A percentile compares a stretch with the other conserved stretches of the same genome.
Conservation (phyloP, 1,140 invertebrate species). For the Oryctes rhinoceros region DNA sequence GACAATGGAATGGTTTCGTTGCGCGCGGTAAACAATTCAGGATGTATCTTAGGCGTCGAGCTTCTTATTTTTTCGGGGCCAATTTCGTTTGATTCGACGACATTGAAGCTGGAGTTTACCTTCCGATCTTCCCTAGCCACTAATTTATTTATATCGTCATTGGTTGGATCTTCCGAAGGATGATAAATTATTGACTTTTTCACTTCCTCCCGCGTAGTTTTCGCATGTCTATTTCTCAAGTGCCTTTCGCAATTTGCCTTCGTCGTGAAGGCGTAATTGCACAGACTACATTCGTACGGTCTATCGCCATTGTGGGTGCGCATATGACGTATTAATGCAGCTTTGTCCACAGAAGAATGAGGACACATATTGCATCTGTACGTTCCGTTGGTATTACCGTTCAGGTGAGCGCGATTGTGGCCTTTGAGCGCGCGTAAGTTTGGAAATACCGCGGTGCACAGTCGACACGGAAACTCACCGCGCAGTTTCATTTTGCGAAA, state of each 20-base stretch:
- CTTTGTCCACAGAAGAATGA: constrained; percentile 89
- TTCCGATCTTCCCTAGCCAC: constrained; percentile 64
- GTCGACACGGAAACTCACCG: constrained; percentile 87
- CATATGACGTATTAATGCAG: constrained; percentile 88
- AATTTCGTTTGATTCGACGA: constrained; percentile 49
- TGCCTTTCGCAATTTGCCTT: constrained; percentile 92
- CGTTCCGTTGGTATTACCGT: constrained; percentile 72
- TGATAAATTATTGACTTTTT: constrained; percentile 87
- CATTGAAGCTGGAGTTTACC: constrained; percentile 54
- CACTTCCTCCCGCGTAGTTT: constrained; percentile 84
- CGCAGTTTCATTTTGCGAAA: constrained; percentile 86
- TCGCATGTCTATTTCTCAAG: constrained; percentile 88
- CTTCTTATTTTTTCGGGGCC: constrained; percentile 53
- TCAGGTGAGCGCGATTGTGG: constrained; percentile 83
- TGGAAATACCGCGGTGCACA: constrained; percentile 84
- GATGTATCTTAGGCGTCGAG: constrained; percentile 51
- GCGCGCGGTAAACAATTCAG: neutral
- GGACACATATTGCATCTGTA: constrained; percentile 94
- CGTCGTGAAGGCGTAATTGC: constrained; percentile 95
- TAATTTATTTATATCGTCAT: constrained; percentile 71
- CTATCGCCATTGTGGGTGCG: constrained; percentile 93
- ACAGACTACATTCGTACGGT: constrained; percentile 92
- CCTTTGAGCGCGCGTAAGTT: constrained; percentile 90
- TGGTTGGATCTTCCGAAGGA: constrained; percentile 81
- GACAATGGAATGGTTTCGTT: neutral